Base-by-base conservation (phyloP, 2,113 vertebrate species). In the Microcebus ravelobensis region DNA sequence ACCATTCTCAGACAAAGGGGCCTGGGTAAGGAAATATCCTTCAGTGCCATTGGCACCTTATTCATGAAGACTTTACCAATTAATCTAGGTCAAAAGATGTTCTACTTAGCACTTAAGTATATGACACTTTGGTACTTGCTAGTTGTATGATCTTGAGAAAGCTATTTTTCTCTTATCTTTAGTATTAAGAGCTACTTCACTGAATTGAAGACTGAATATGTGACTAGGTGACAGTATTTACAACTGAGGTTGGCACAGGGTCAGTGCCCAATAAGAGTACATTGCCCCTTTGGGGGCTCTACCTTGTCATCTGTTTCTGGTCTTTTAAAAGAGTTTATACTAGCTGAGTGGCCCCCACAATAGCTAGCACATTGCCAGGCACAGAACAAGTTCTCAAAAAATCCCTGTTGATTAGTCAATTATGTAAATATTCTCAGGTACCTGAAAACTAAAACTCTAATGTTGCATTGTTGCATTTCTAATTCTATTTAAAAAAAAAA, bases 361-460 rank as follows among this genome's bases (percentile, higher is more conserved):
- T 68, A 68, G 13, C 29, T 65, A 77, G 15, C 11, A 39, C 25
- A 55, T 48, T 85, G 20, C 20, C n/a, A 83, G 55, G 86, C 34
- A 67, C 74, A 91, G 68, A 70, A 21, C 39, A 87, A 25, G 48
- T 57, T 21, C 70, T 95, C 70, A 91, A 74, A 90, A 95, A 92
- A 88, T 59, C 36, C 29, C 25, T 89, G 31, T 55, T 95, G 91
- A 25, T 42, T 93, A 77, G 96, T 42, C 50, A 80, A 42, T n/a
- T 73, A 42, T 70, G 50, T 82, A 83, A 96, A 93, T 59, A 79
- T 5, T 59, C 45, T 68, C 77, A 83, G 10, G 70, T 42, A 63
- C 42, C 13, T 90, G 70, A 90, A 48, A 96, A 85, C 4, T 36
- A 74, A 97, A 91, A 73, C 67, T 36, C 55, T 39, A 83, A 91